A percentile compares a stretch with the other conserved stretches of the same genome.
Conservation (phyloP, 2,888 invertebrate species). For the Latheticus oryzae region DNA sequence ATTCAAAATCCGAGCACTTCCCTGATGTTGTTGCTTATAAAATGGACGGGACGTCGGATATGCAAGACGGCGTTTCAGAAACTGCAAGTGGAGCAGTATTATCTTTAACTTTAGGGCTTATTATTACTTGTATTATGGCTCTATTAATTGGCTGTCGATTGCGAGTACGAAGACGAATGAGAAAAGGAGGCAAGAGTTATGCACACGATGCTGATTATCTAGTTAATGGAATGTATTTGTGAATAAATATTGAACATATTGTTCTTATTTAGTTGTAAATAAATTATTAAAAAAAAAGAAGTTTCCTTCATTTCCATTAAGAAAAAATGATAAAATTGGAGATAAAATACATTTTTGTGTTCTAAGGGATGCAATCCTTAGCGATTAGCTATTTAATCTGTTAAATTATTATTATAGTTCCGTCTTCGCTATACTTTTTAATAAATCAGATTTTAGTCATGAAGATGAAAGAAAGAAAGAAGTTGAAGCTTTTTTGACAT, state of each 20-base stretch:
- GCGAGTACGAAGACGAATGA: slow-evolving; percentile 77
- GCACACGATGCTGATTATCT: slow-evolving; percentile 96
- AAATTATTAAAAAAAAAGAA: no score
- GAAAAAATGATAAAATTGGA: no score
- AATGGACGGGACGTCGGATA: slow-evolving; percentile 53
- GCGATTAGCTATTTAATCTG: no score
- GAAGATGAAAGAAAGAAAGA: no score
- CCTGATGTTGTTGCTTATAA: slow-evolving; percentile 57
- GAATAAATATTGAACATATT: slow-evolving; percentile 60
- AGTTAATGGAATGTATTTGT: slow-evolving; percentile 98
- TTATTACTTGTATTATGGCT: slow-evolving; percentile 83
- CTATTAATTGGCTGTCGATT: slow-evolving; percentile 86
- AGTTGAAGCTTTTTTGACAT: no score
- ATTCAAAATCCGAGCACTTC: slow-evolving; percentile 49
- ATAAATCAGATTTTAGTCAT: no score
- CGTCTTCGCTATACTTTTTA: no score
- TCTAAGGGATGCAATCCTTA: no score
- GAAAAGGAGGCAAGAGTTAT: slow-evolving; percentile 83
- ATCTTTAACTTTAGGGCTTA: slow-evolving; percentile 81
- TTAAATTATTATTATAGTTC: no score
- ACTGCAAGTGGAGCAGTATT: slow-evolving; percentile 84
- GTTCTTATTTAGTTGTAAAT: slow-evolving; percentile 43
- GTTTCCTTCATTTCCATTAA: slow-evolving; percentile 8
- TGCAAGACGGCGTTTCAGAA: slow-evolving; percentile 73
- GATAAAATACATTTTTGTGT: no score